Conservation (phyloP, 2,113 vertebrate species). For the Prinia subflava region DNA sequence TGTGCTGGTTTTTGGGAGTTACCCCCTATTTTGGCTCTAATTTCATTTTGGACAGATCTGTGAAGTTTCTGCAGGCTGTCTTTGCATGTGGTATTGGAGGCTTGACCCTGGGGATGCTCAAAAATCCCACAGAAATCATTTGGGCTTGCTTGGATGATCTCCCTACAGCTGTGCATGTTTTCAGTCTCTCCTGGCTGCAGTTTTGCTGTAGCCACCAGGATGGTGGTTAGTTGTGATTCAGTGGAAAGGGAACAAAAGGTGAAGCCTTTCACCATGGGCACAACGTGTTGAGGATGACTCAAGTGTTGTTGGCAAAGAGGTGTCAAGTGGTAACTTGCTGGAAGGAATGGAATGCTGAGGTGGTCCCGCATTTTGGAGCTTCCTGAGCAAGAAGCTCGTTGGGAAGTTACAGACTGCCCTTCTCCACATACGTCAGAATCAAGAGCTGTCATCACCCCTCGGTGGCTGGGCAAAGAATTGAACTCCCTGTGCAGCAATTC, state of each 20-base stretch:
- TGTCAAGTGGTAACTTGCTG: not conserved
- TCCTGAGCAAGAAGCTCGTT: not conserved
- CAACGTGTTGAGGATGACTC: not conserved
- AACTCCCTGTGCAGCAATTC: not conserved
- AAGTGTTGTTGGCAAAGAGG: not conserved
- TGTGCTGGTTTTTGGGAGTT: not conserved
- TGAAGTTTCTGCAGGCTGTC: not conserved
- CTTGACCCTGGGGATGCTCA: not conserved
- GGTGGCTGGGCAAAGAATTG: not conserved
- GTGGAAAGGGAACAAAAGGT: not conserved
- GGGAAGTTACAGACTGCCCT: not conserved
- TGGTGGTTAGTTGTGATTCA: not conserved
- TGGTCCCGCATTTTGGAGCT: not conserved
- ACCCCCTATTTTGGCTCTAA: not conserved
- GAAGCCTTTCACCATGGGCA: not conserved
- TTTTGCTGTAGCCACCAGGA: not conserved
- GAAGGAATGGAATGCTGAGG: not conserved
- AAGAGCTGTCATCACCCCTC: not conserved
- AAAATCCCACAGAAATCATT: not conserved
- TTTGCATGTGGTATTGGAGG: rapidly evolving
- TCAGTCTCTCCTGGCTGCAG: not conserved
- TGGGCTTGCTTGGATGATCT: not conserved
- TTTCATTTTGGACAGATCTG: not conserved
- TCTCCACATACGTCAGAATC: not conserved
- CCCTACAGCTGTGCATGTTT: not conserved